Conservation (phyloP, 53 echinoderm and acorn worm genomes). For the Henricia sp. region DNA sequence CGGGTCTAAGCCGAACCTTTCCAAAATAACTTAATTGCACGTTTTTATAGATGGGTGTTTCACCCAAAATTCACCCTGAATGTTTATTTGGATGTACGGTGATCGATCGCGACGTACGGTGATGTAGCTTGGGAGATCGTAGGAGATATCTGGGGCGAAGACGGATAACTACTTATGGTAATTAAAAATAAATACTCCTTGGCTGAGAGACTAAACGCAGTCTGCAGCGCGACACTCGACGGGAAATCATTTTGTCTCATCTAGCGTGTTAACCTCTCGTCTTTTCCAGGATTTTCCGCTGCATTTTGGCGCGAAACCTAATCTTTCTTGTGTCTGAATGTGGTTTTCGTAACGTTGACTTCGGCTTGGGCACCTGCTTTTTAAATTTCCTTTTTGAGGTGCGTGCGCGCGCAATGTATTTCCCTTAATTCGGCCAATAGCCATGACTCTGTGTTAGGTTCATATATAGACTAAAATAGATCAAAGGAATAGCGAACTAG, state of each 20-base stretch:
- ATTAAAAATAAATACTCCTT: conserved; percentile 30
- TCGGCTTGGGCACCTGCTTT: neutral
- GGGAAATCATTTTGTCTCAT: neutral
- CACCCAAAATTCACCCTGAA: neutral
- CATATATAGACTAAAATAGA: too few species aligned
- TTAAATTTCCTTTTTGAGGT: neutral
- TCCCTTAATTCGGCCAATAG: neutral
- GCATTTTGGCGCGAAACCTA: too few species aligned
- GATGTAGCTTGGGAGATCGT: neutral
- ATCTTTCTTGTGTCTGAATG: neutral
- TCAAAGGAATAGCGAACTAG: too few species aligned
- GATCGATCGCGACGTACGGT: too few species aligned
- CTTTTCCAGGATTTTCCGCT: neutral
- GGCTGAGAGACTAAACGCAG: neutral
- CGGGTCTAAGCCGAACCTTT: too few species aligned
- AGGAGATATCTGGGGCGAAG: neutral
- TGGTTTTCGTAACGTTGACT: neutral
- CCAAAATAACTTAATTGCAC: neutral
- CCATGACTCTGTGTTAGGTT: neutral
- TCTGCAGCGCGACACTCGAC: neutral
- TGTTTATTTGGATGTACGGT: neutral
- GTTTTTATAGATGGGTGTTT: neutral
- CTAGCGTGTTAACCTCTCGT: neutral
- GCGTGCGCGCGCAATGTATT: neutral
- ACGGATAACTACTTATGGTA: neutral